Conservation (phyloP, 2,113 vertebrate genomes). For the Campylomormyrus tamandua region DNA sequence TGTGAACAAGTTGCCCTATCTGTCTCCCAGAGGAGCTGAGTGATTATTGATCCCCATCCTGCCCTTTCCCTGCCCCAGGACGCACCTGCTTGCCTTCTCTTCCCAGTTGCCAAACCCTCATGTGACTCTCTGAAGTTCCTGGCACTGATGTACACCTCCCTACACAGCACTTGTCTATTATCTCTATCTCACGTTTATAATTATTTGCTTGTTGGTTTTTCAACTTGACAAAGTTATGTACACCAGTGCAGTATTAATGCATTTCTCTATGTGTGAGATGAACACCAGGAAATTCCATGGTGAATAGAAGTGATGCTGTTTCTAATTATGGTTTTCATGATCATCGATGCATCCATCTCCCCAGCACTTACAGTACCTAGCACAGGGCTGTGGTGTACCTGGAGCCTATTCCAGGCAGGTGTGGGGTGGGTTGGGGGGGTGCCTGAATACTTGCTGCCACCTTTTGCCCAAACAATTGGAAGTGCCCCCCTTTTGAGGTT, state of each 20-base stretch:
- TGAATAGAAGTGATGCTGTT: not conserved
- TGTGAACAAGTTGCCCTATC: not conserved
- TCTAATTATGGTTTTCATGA: not conserved
- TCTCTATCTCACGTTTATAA: not conserved
- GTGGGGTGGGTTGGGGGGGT: not conserved
- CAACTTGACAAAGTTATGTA: not conserved
- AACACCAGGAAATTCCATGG: not conserved
- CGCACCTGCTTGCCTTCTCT: not conserved
- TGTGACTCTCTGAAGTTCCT: not conserved
- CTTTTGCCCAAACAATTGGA: not conserved
- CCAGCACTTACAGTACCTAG: not conserved
- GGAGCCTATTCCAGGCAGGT: not conserved
- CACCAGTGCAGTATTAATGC: not conserved
- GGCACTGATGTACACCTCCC: not conserved
- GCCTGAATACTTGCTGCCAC: not conserved
- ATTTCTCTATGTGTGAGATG: not conserved
- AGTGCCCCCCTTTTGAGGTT: not conserved
- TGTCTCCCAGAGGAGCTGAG: not conserved
- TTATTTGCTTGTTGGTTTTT: not conserved
- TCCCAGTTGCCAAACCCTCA: not conserved
- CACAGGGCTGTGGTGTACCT: not conserved
- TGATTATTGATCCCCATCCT: not conserved
- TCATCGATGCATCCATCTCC: not conserved
- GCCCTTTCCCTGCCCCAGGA: not conserved
- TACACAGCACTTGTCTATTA: not conserved